These are phyloP conservation scores for Podabrus alpinus DNA, from an alignment of 2,888 invertebrate genomes.

Conservation along the genomic window DNA sequence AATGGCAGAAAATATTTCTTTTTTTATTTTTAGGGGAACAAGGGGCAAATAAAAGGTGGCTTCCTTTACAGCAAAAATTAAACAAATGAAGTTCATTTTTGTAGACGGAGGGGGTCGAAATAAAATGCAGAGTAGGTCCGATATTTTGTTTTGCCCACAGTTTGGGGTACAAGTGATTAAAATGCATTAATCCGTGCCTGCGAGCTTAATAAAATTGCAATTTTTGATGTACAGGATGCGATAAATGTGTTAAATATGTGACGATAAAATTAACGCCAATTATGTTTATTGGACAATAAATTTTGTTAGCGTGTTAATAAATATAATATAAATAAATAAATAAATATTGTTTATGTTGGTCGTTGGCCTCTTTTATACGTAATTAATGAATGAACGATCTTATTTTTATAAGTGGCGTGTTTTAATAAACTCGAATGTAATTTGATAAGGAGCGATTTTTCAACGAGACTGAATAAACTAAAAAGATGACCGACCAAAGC, in stretches of 20 bases:
- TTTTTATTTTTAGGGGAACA: too few relatives aligned
- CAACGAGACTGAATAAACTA: background rate
- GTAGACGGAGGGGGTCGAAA: too few relatives aligned
- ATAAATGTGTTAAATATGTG: background rate
- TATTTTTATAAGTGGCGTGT: background rate
- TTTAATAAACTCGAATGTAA: constrained; percentile 4
- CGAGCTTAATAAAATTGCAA: background rate
- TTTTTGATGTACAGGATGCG: background rate
- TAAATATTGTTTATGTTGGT: background rate
- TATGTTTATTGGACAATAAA: background rate
- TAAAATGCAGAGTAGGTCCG: too few relatives aligned
- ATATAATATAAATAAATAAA: background rate
- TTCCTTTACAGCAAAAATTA: too few relatives aligned
- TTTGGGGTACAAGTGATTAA: too few relatives aligned
- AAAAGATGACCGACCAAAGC: background rate
- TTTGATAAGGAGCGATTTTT: constrained; percentile 2
- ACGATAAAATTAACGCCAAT: background rate
- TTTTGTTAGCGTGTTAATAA: background rate
- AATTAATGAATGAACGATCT: constrained; percentile 1
- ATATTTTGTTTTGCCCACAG: too few relatives aligned
- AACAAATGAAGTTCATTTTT: too few relatives aligned
- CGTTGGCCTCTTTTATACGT: background rate
- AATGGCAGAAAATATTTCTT: too few relatives aligned
- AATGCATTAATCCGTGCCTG: background rate
- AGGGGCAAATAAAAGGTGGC: too few relatives aligned